Evolutionary conservation across 2,113 vertebrate genomes (phyloP), one percentile per base, ranked within the genome.

Genomic region (Calyptommatus sinebrachiatus): DNA sequence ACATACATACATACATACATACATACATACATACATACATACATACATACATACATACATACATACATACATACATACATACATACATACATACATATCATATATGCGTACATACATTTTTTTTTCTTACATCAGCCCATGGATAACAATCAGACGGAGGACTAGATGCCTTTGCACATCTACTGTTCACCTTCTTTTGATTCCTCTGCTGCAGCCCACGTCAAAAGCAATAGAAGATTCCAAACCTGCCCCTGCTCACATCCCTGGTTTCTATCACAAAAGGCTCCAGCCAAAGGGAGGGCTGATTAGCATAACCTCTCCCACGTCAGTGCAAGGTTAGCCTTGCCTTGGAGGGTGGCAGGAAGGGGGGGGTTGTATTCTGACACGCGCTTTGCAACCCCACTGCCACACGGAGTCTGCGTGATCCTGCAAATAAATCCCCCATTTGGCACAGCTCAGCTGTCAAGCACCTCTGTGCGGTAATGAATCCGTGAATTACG

Each of bases 401-500:
- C 86, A 88, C 90, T 94, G 93, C 94, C 92, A 87, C 90, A 90
- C 91, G 91, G 93, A 85, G 88, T 76, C 91, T 88, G 88, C 77
- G 50, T 87, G 91, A 92, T 86, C 84, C 70, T 86, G 89, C 92
- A 89, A 87, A 95, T 96, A 95, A 94, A 95, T 95, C 86, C 89
- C 93, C 86, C 92, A 90, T 84, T 73, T 92, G 93, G 93, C 93
- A 92, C 68, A 91, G 95, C 95, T 96, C 95, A 95, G 95, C 94
- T 95, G 95, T 95, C 95, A 94, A 90, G 91, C 88, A 88, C 91
- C 93, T 90, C 94, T 88, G 90, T 78, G 89, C 87, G 87, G 88
- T 95, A 96, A 96, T 95, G 94, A 95, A 96, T 87, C 93, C 93
- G 93, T 94, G 93, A 95, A 95, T 95, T 95, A 95, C 91, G 94